Evolutionary conservation across 2,888 invertebrate species (phyloP).

Genomic region (Scaptomyza polygonia): DNA sequence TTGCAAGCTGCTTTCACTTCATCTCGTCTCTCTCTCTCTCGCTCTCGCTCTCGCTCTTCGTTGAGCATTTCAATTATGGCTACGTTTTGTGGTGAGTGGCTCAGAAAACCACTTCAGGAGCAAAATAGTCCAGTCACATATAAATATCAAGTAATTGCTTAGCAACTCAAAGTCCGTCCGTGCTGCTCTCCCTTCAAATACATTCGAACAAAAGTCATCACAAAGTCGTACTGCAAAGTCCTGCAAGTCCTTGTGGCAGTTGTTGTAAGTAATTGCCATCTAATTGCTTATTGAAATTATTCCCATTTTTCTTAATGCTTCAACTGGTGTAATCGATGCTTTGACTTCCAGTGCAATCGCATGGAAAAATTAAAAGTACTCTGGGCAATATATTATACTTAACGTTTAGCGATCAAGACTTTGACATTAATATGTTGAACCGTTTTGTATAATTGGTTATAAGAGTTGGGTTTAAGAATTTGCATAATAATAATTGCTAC

Average conservation of each 20-base stretch:
- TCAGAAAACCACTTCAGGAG: conserved; percentile 47
- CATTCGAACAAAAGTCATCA: conserved; percentile 38
- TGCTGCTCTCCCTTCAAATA: conserved; percentile 41
- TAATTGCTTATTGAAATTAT: conserved; percentile 75
- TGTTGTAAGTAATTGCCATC: conserved; percentile 76
- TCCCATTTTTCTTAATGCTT: conserved; percentile 30
- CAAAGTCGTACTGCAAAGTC: conserved; percentile 34
- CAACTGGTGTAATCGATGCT: conserved; percentile 36
- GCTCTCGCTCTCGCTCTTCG: neutral
- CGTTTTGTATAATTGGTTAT: conserved; percentile 18
- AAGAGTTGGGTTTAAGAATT: neutral
- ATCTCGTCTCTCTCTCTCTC: neutral
- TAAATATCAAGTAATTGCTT: conserved; percentile 76
- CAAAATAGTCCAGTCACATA: conserved; percentile 58
- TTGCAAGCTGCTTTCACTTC: conserved; percentile 30
- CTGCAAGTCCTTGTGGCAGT: conserved; percentile 53
- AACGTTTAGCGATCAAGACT: conserved; percentile 7
- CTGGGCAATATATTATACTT: neutral
- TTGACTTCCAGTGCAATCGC: conserved; percentile 26
- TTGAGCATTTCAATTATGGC: conserved; percentile 73
- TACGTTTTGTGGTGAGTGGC: conserved; percentile 39
- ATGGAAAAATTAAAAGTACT: conserved; percentile 34
- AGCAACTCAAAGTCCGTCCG: conserved; percentile 51
- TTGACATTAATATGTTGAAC: conserved; percentile 23
- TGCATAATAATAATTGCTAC: neutral